Evolutionary conservation across 2,113 vertebrate species (phyloP).

Genomic region (Cyprinus carpio): DNA sequence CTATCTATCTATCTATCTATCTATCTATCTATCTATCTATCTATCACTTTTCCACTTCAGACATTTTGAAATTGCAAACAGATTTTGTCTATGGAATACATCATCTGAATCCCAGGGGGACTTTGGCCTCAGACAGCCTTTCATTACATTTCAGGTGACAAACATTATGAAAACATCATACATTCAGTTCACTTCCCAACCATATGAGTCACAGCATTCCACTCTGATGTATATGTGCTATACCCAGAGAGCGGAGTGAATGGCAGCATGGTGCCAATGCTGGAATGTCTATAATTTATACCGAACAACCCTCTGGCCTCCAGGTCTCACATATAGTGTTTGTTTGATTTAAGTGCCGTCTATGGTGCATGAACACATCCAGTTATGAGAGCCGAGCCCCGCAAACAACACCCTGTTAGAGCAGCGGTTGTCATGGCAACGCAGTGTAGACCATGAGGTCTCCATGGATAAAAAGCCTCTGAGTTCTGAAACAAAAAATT

Average conservation of each 20-base stretch:
- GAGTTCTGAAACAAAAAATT: conserved; percentile 49
- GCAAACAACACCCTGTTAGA: conserved; percentile 49
- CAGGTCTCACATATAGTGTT: conserved; percentile 31
- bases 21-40: neutral
- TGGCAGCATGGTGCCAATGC: conserved; percentile 6
- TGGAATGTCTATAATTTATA: conserved; percentile 30
- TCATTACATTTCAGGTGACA: conserved; percentile 2
- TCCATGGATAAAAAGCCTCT: conserved; percentile 47
- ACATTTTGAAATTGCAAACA: neutral
- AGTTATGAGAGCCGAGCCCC: conserved; percentile 33
- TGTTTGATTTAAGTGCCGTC: conserved; percentile 34
- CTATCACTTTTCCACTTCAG: neutral
- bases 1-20: neutral
- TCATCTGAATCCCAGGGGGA: neutral
- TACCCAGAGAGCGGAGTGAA: neutral
- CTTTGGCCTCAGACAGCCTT: neutral
- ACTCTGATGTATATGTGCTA: conserved; percentile 1
- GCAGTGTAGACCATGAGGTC: conserved; percentile 52
- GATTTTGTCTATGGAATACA: neutral
- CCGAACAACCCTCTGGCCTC: neutral
- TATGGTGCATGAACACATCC: conserved; percentile 36
- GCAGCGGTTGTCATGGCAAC: conserved; percentile 57
- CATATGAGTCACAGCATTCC: neutral
- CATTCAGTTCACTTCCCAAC: conserved; percentile 9
- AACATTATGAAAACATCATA: neutral